Evolutionary conservation across 2,888 invertebrate genomes (phyloP), one percentile per base, ranked within the genome.

Genomic region (Andrena bicolor): DNA sequence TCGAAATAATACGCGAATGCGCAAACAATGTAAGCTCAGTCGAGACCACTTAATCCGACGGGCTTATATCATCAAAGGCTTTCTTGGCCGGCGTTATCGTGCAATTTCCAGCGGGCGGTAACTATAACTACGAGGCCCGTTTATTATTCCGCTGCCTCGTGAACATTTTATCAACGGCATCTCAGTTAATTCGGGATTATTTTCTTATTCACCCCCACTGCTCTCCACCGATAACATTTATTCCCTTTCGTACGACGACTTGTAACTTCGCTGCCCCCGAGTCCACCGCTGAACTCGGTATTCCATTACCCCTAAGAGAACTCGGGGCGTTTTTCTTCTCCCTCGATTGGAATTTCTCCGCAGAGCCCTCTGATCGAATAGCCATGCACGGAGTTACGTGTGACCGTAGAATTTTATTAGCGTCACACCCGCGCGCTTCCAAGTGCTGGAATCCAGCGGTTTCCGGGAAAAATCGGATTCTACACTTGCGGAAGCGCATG

Each of bases 131-230:
- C 28, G 51, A 30, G n/a, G 49, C 26, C 70, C 70, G 74, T 76
- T 86, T 79, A 86, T 86, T 84, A 86, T 86, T 81, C 84, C 60
- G 65, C 58, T 28, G 30, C 8, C 41, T 60, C n/a, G 60, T 78
- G 77, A 81, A 84, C 70, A 69, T 84, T 86, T 82, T 75, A 84
- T 84, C 84, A 77, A 84, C 79, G 76, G 60, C 48, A 56, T 32
- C 23, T 20, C 49, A 51, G 60, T 60, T 70, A 74, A 63, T 51
- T 41, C 69, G 6, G 48, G 28, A 74, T 69, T 74, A 66, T 61
- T 74, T 53, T 64, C 28, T 72, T 74, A 65, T 53, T 53, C n/a
- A 56, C 53, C 30, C 56, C 41, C 28, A 23, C 51, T 60, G 49
- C 49, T 26, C 51, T 28, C 2, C 2, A 0, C 26, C 30, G 3